phyloP scores from a whole-genome alignment of 1,140 invertebrate genomes.

The Notospermus geniculatus region DNA sequence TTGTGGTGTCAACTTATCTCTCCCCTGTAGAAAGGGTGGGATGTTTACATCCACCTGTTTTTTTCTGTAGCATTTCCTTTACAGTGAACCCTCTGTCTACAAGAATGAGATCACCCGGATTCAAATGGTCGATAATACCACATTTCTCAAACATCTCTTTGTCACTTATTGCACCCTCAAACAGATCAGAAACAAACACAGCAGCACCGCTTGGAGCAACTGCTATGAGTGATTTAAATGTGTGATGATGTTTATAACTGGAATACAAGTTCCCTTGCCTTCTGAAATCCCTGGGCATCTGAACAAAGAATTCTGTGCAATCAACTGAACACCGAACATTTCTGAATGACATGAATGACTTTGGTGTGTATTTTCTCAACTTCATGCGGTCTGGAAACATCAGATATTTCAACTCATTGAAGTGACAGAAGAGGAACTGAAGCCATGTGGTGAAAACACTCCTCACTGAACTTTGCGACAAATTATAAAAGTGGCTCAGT shows the following conservation, averaged over 20 bases:
- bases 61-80: background rate
- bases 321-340: too few species aligned
- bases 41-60: background rate
- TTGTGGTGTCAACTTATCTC: slow-evolving; percentile 1
- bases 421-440: background rate
- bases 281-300: too few species aligned
- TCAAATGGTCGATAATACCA: background rate
- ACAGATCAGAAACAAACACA: background rate
- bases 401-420: background rate
- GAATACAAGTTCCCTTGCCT: slow-evolving; percentile 1
- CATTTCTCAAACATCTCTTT: background rate
- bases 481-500: background rate
- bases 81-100: too few species aligned
- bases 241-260: background rate
- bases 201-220: too few species aligned
- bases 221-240: background rate
- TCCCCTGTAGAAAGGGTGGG: background rate
- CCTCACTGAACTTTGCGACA: background rate
- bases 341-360: too few species aligned
- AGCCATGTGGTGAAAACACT: background rate
- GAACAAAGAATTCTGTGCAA: too few species aligned
- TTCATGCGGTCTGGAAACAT: background rate
- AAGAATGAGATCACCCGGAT: slow-evolving; percentile 1
- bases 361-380: background rate
- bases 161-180: background rate